Evolutionary conservation across 2,888 invertebrate species (phyloP), one percentile per base, ranked within the genome.

Genomic region (Anticlea derivata): DNA sequence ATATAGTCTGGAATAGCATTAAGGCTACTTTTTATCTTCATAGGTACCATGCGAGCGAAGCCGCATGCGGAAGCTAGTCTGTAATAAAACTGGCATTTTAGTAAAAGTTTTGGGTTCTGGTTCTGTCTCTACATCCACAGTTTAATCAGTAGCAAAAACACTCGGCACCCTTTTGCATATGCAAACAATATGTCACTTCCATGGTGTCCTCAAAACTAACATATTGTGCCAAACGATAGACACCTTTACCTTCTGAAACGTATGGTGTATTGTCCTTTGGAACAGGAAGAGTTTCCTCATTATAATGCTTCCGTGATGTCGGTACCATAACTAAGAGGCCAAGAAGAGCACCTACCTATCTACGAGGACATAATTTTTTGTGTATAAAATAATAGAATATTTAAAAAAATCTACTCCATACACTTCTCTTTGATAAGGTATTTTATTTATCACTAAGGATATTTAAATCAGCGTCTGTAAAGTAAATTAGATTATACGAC

Each of bases 111-210:
- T 2, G 8, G 22, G 63, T 72, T 50, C n/a, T 71, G 61, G 61
- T 10, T 58, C 38, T 52, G 63, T 58, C 72, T 67, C 66, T 79
- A 58, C 77, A 52, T 72, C 65, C 55, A 60, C 65, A 73, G 73
- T 75, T 83, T 86, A 86, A 86, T 87, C 87, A 86, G 81, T 80
- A 80, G 76, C 76, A 84, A 86, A 85, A 87, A 85, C 87, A 85
- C 80, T 81, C 74, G 63, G 74, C 65, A 67, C 85, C 84, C 80
- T 80, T 83, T 83, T 82, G 84, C 85, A 83, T 86, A 86, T 74
- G 85, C 84, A 86, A 86, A 87, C 78, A 83, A 64, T 71, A 71
- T 81, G 82, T 70, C 70, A 65, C 70, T 73, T 73, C 72, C 80
- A 75, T 67, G 60, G 65, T 66, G 65, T 65, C 58, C 65, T 55